phyloP scores from a whole-genome alignment of 2,113 vertebrate species.

The Caranx ignobilis region DNA sequence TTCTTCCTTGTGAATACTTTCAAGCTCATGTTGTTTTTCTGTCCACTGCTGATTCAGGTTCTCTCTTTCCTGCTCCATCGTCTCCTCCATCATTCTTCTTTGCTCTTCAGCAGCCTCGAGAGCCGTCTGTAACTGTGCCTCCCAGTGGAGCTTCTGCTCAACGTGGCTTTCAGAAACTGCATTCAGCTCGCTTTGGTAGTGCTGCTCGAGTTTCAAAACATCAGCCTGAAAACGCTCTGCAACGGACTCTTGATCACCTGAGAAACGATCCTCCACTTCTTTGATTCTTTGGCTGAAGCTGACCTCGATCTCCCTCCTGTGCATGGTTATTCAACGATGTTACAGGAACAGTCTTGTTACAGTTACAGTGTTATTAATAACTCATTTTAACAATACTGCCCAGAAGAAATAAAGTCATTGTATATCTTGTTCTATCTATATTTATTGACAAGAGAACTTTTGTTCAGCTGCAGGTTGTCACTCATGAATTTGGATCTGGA shows the following conservation, averaged over 20 bases:
- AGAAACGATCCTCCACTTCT: conserved; percentile 86
- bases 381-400: too few relatives aligned
- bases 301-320: conserved; percentile 90
- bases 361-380: too few relatives aligned
- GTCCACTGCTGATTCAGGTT: conserved; percentile 62
- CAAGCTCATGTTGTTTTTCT: conserved; percentile 80
- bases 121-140: conserved; percentile 82
- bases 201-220: conserved; percentile 81
- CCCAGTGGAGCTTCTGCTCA: conserved; percentile 86
- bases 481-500: too few relatives aligned
- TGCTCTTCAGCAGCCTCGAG: conserved; percentile 78
- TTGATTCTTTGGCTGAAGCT: conserved; percentile 89
- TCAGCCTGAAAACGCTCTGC: conserved; percentile 81
- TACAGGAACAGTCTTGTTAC: conserved; percentile 36
- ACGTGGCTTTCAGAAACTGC: conserved; percentile 77
- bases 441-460: neutral
- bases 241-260: conserved; percentile 83
- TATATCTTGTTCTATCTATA: neutral
- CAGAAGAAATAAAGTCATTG: too few relatives aligned
- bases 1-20: conserved; percentile 81
- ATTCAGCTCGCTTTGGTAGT: conserved; percentile 81
- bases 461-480: neutral
- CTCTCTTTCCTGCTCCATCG: conserved; percentile 40
- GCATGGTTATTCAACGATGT: conserved; percentile 80
- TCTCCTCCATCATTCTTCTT: conserved; percentile 65